Evolutionary conservation across 2,113 vertebrate species (phyloP), one percentile per base, ranked within the genome.

Genomic region (Charadrius vociferus): DNA sequence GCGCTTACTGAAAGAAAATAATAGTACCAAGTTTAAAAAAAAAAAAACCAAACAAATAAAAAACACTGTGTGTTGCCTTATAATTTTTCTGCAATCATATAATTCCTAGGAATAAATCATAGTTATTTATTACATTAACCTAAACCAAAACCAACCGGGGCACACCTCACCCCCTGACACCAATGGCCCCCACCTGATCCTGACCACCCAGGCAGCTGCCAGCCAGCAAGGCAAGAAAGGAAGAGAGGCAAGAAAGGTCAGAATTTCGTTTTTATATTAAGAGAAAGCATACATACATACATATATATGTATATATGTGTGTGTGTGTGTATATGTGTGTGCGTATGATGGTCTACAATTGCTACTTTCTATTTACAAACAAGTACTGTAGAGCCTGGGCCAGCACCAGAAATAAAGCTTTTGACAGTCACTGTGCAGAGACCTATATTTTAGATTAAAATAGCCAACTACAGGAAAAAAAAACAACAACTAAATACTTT

Each of bases 11-110:
- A 72, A 86, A 94, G 13, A 82, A 71, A 95, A 65, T 20, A 71
- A 83, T 7, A 85, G n/a, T 20, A 41, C 7, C 29, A 52, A 67
- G 18, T 71, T 27, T 3, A 14, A n/a, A 80, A 56, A 70, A 29
- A 52, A 49, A 22, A 41, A 41, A 41, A 41, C 7, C n/a, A n/a
- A 58, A 49, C 6, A 63, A 80, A 45, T 2, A 61, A 82, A 87
- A 59, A 6, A 4, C 5, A 32, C 13, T 24, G 34, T 2, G 0
- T 41, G 8, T 24, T 9, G 4, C n/a, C 29, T 20, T 82, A 3
- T 32, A 82, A 37, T 65, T 88, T 55, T 78, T 41, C 24, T 82
- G 30, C 43, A 72, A 37, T 50, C 50, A 82, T 58, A 36, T 45
- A 67, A 71, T 63, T 59, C 45, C 21, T 32, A 90, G 80, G 43